phyloP scores from a whole-genome alignment of 2,113 vertebrate genomes.

The Struthidea cinerea region DNA sequence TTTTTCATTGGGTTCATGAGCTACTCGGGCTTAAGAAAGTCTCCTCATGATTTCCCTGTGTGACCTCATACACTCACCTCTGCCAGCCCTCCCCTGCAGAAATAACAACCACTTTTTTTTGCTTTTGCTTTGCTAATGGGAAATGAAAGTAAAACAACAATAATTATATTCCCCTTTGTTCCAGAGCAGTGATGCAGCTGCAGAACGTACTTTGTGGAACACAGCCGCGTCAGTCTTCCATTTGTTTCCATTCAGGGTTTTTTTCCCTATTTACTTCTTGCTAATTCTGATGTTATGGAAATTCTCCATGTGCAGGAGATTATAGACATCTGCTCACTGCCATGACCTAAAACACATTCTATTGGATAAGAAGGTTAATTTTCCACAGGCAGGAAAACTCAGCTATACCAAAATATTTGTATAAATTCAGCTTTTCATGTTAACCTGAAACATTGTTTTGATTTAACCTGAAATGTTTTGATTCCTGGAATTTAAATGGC shows the following conservation, averaged over 20 bases:
- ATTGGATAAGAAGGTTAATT: constrained; percentile 13
- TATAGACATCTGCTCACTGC: constrained; percentile 27
- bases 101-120: background rate
- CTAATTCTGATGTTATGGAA: constrained; percentile 52
- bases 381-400: background rate
- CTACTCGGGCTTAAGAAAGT: background rate
- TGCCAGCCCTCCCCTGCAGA: background rate
- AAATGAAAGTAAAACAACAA: constrained; percentile 35
- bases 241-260: constrained; percentile 33
- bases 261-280: constrained; percentile 1
- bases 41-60: background rate
- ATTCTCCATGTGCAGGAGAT: constrained; percentile 49
- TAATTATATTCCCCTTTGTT: constrained; percentile 51
- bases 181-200: constrained; percentile 43
- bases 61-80: background rate
- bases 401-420: background rate
- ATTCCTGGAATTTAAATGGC: background rate
- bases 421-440: background rate
- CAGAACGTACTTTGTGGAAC: background rate
- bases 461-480: background rate
- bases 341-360: background rate
- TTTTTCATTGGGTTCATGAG: background rate
- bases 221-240: background rate
- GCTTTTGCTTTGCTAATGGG: constrained; percentile 14
- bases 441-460: background rate